A percentile compares a stretch with the other conserved stretches of the same genome.
phyloP scores from a whole-genome alignment of 2,888 invertebrate genomes.

The Hydrotaea cyrtoneurina region DNA sequence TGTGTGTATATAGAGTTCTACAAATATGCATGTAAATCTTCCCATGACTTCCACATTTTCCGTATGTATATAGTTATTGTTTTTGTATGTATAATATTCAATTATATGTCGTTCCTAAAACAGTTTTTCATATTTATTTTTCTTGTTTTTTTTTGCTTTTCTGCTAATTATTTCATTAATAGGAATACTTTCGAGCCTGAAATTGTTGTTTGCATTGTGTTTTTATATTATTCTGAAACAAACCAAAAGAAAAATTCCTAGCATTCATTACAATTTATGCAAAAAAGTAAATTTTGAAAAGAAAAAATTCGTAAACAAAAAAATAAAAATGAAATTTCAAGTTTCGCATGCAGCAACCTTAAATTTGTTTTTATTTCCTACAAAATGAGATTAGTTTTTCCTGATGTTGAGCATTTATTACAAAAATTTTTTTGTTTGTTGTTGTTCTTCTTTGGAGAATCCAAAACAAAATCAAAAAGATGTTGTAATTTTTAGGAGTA shows the following conservation, averaged over 20 bases:
- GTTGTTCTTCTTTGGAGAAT: background rate
- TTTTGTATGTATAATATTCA: conserved; percentile 50
- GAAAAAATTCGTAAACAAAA: background rate
- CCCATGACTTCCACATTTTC: conserved; percentile 11
- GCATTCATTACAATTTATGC: conserved; percentile 9
- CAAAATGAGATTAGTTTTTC: background rate
- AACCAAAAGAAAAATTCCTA: background rate
- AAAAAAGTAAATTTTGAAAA: conserved; percentile 28
- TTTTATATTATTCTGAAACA: conserved; percentile 38
- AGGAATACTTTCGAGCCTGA: conserved; percentile 72
- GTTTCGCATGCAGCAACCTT: background rate
- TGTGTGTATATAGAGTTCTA: conserved; percentile 32
- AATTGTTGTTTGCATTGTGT: conserved; percentile 70
- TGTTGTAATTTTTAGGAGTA: conserved; percentile 36
- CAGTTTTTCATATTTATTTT: conserved; percentile 45
- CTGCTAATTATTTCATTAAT: conserved; percentile 60
- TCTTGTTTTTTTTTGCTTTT: conserved; percentile 39
- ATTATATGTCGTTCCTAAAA: conserved; percentile 64
- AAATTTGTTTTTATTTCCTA: conserved; percentile 43
- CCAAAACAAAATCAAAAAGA: conserved; percentile 50
- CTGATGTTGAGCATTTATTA: conserved; percentile 28
- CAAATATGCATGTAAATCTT: conserved; percentile 48
- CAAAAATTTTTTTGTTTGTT: conserved; percentile 47
- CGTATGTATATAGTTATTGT: conserved; percentile 9
- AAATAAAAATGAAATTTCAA: conserved; percentile 48